Evolutionary conservation across 53 echinoderm and acorn worm genomes (phyloP).

Genomic region (Echinarachnius parma): DNA sequence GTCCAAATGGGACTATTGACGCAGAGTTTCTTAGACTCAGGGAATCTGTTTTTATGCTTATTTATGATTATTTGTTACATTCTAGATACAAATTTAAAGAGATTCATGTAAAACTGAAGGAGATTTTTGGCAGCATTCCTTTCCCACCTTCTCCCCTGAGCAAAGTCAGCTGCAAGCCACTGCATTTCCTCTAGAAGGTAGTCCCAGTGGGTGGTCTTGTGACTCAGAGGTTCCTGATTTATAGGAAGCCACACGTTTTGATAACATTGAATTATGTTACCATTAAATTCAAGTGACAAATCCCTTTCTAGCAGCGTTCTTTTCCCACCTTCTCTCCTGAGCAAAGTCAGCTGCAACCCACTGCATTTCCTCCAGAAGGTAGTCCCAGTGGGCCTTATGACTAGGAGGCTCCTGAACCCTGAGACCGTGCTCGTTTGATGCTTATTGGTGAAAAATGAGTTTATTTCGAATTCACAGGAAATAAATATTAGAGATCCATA

Average conservation of each 20-base stretch:
- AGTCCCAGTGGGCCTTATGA: constrained; percentile 96
- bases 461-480: neutral
- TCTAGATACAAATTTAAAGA: too few species aligned
- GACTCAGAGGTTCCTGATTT: constrained; percentile 93
- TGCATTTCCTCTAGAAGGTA: constrained; percentile 96
- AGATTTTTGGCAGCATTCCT: constrained; percentile 88
- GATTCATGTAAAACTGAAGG: too few species aligned
- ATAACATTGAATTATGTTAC: too few species aligned
- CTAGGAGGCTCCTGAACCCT: constrained; percentile 98
- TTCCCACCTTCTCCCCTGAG: constrained; percentile 95
- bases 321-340: constrained; percentile 97
- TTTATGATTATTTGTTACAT: too few species aligned
- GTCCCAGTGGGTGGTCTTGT: constrained; percentile 96
- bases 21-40: too few species aligned
- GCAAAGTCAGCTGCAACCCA: constrained; percentile 94
- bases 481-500: neutral
- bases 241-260: constrained; percentile 87
- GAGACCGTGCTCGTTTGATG: too few species aligned
- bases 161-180: constrained; percentile 94
- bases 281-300: neutral
- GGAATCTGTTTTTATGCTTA: too few species aligned
- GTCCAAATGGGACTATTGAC: too few species aligned
- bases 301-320: constrained; percentile 88
- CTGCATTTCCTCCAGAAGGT: constrained; percentile 94
- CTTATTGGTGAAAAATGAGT: too few species aligned